A percentile compares a stretch with the other conserved stretches of the same genome.
These are phyloP conservation scores for Ptychobarbus kaznakovi DNA, from an alignment of 2,797 vertebrate genomes.

Conservation along the genomic window DNA sequence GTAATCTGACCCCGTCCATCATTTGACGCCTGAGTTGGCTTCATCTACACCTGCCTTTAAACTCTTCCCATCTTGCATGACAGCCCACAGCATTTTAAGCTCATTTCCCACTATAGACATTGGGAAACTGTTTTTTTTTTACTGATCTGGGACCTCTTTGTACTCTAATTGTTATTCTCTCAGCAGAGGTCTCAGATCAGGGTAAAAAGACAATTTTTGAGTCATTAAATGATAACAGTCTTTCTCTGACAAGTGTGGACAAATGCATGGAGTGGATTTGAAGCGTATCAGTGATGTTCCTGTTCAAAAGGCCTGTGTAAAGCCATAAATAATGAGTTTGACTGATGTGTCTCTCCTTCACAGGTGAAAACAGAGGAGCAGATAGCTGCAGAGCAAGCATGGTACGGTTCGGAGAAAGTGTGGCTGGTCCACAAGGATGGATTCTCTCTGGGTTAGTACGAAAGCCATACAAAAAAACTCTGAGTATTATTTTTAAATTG, in stretches of 20 bases:
- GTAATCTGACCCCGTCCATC: conserved; percentile 27
- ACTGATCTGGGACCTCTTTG: conserved; percentile 31
- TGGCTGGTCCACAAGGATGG: conserved; percentile 97
- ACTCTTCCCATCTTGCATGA: conserved; percentile 33
- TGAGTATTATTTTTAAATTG: background rate
- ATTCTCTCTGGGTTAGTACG: conserved; percentile 91
- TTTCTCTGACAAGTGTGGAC: conserved; percentile 14
- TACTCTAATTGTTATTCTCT: background rate
- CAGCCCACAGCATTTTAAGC: conserved; percentile 10
- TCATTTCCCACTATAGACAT: background rate
- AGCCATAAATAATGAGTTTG: conserved; percentile 9
- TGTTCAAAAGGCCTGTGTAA: background rate
- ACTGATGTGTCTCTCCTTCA: conserved; percentile 32
- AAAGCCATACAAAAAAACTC: background rate
- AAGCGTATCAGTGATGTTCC: conserved; percentile 8
- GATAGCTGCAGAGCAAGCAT: conserved; percentile 91
- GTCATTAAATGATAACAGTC: background rate
- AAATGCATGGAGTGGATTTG: conserved; percentile 59
- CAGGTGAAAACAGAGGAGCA: conserved; percentile 97
- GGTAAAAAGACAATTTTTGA: background rate
- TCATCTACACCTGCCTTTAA: conserved; percentile 31
- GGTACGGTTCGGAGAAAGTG: conserved; percentile 95
- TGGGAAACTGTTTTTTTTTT: conserved; percentile 5
- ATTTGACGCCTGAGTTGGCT: conserved; percentile 5
- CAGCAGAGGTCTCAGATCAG: conserved; percentile 27